Base-by-base conservation (phyloP, 2,888 invertebrate genomes). In the Lasioglossum villosulum region DNA sequence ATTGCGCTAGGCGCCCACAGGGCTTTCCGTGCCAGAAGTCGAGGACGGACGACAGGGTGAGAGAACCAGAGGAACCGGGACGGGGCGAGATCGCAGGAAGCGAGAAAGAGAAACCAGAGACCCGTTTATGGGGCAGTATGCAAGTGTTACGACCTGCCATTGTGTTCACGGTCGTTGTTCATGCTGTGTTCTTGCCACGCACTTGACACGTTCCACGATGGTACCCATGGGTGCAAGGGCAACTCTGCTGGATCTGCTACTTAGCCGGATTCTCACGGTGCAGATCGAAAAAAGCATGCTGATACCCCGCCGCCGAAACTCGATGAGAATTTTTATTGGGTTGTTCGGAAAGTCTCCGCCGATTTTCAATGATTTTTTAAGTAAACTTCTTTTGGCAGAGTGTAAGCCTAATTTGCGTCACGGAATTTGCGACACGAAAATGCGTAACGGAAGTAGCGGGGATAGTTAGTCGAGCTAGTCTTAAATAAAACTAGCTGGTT, bases 11-110 rank as follows among this genome's bases (percentile, higher is more conserved):
- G 84, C 88, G 88, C 92, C 93, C 94, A 82, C 89, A 91, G 94
- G 94, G 92, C 90, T 91, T 92, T 89, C 89, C 91, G 93, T 92
- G 93, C 91, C 91, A 93, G 93, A 92, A 93, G 93, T 93, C 92
- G 92, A 86, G 86, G 77, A 86, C 84, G 83, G 79, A 70, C 81
- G 78, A 86, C 82, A 82, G 48, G 42, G 66, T 23, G 37, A 68
- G 66, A 68, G 66, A 37, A 23, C 23, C 23, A 10, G 66, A 37
- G 66, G 48, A 45, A 34, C 16, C 37, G n/a, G n/a, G 73, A 70
- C 45, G 56, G 42, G 68, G 66, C 52, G 81, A 66, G 27, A 71
- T 73, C 42, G 76, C 63, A 19, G 73, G 75, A 75, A 52, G 37
- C 78, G 30, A 76, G 79, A 75, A 70, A 73, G 63, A 80, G 45